phyloP scores from a whole-genome alignment of 1,140 invertebrate genomes.

The Tribolium madens region DNA sequence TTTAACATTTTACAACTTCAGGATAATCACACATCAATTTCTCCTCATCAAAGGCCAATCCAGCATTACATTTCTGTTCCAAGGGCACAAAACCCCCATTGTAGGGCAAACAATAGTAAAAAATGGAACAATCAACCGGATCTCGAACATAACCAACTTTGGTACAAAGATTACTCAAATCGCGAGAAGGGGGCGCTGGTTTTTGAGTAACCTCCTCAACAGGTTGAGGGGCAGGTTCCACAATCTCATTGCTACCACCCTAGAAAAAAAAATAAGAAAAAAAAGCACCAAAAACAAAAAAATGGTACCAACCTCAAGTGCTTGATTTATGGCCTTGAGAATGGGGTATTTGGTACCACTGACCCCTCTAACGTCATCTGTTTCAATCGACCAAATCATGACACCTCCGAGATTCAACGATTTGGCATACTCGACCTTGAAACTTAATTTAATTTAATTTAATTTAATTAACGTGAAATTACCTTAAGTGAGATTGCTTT shows the following conservation, averaged over 20 bases:
- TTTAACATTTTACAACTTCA: slow-evolving; percentile 23
- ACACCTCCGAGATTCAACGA: slow-evolving; percentile 69
- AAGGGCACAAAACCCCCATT: slow-evolving; percentile 24
- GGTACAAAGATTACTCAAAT: background rate
- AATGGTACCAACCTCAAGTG: background rate
- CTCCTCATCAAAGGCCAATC: slow-evolving; percentile 47
- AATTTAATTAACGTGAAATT: background rate
- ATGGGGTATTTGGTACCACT: slow-evolving; percentile 72
- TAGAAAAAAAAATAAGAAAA: background rate
- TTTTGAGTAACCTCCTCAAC: background rate
- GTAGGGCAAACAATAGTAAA: slow-evolving; percentile 22
- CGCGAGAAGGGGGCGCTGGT: background rate
- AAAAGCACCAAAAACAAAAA: background rate
- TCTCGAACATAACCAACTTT: slow-evolving; percentile 9
- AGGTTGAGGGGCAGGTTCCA: background rate
- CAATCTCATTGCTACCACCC: background rate
- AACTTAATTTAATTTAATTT: background rate
- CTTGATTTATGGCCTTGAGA: slow-evolving; percentile 70
- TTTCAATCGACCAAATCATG: slow-evolving; percentile 82
- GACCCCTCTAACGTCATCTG: slow-evolving; percentile 75
- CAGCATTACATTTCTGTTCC: slow-evolving; percentile 30
- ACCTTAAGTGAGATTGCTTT: slow-evolving; percentile 68
- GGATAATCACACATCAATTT: slow-evolving; percentile 46
- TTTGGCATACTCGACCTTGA: slow-evolving; percentile 64
- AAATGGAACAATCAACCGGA: slow-evolving; percentile 17